Conservation (phyloP, 2,113 vertebrate genomes). For the Struthio camelus region DNA sequence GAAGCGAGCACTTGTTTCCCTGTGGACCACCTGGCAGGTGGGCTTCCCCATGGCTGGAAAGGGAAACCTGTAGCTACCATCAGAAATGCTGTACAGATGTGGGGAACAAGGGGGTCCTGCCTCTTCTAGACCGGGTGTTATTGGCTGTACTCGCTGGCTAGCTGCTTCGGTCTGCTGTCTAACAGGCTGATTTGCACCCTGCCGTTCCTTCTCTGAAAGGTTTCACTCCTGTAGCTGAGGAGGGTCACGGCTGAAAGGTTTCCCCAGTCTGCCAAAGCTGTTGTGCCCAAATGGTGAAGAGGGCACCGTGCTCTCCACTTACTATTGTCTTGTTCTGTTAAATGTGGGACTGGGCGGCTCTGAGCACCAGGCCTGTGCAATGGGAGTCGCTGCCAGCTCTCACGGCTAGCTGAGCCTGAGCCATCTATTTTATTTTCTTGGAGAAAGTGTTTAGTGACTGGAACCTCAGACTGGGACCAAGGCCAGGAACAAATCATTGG, state of each 20-base stretch:
- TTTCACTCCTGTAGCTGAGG: neutral
- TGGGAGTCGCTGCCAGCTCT: neutral
- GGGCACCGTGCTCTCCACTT: neutral
- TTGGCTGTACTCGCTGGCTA: neutral
- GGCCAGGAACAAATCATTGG: constrained; percentile 50
- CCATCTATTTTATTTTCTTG: constrained; percentile 1
- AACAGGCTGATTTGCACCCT: neutral
- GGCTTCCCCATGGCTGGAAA: neutral
- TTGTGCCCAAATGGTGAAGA: neutral
- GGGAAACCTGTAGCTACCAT: accelerated
- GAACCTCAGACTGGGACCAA: neutral
- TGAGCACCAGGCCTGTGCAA: neutral
- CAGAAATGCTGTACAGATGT: neutral
- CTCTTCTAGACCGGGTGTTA: neutral
- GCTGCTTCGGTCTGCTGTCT: neutral
- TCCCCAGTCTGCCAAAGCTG: neutral
- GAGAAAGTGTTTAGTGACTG: neutral
- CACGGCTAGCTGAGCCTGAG: neutral
- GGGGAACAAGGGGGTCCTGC: neutral
- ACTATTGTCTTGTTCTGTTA: neutral
- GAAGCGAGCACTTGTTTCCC: neutral
- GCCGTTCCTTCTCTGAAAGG: neutral
- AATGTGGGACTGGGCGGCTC: neutral
- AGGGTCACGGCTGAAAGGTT: neutral
- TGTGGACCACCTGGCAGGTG: too few species aligned